These are phyloP conservation scores for Sminthurides aquaticus DNA, from an alignment of 2,888 invertebrate species.

Conservation along the genomic window DNA sequence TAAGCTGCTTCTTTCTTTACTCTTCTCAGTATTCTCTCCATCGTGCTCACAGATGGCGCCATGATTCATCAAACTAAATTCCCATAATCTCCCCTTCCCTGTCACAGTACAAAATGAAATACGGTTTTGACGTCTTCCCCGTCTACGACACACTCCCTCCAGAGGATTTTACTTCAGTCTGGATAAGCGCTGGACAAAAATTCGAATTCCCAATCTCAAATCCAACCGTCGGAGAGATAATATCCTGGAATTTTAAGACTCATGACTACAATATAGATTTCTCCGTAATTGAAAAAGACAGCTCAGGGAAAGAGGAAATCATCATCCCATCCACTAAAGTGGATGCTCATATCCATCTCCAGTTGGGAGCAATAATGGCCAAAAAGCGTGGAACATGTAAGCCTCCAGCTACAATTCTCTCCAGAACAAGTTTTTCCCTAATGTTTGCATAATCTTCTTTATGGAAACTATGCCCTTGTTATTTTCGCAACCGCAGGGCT, in stretches of 20 bases:
- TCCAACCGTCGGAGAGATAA: neutral
- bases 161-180: slow-evolving; percentile 10
- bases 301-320: slow-evolving; percentile 1
- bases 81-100: too few relatives aligned
- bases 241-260: slow-evolving; percentile 14
- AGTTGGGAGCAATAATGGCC: slow-evolving; percentile 1
- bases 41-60: too few relatives aligned
- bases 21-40: too few relatives aligned
- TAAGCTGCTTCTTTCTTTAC: too few relatives aligned
- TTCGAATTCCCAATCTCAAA: neutral
- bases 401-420: neutral
- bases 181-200: slow-evolving; percentile 5
- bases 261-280: slow-evolving; percentile 9
- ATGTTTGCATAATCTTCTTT: neutral
- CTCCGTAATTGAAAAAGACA: neutral
- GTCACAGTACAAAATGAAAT: slow-evolving; percentile 3
- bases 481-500: too few relatives aligned
- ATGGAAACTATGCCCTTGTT: too few relatives aligned
- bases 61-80: too few relatives aligned
- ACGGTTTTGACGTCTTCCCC: slow-evolving; percentile 18
- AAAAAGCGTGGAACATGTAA: slow-evolving; percentile 16
- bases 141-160: slow-evolving; percentile 11
- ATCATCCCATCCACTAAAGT: neutral
- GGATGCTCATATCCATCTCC: slow-evolving; percentile 6
- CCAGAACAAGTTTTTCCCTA: neutral